phyloP scores from a whole-genome alignment of 2,797 vertebrate genomes.

The Sebastes trivittatus region DNA sequence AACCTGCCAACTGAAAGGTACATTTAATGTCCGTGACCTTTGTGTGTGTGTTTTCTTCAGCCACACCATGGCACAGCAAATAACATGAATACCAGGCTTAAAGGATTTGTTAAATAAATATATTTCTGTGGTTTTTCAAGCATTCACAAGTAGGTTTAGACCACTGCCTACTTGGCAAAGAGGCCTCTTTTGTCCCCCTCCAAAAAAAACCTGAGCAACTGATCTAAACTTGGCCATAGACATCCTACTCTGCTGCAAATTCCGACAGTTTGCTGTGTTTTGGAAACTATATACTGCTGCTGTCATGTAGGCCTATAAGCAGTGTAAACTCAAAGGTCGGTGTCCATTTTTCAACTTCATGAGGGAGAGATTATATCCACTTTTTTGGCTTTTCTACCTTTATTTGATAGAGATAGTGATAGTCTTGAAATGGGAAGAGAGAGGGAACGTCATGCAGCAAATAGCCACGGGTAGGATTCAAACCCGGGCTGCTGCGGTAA shows the following conservation, averaged over 20 bases:
- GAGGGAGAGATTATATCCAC: not conserved
- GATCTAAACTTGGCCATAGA: not conserved
- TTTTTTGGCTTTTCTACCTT: too few species aligned
- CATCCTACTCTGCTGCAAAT: not conserved
- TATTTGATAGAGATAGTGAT: too few species aligned
- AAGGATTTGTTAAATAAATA: not conserved
- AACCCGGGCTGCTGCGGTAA: too few species aligned
- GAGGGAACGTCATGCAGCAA: too few species aligned
- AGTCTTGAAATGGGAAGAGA: too few species aligned
- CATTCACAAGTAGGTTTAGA: not conserved
- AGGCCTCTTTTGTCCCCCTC: not conserved
- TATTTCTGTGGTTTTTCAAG: not conserved
- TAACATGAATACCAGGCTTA: not conserved
- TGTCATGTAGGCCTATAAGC: not conserved
- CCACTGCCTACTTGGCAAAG: conserved; percentile 24
- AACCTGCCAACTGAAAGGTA: not conserved
- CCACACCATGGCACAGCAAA: not conserved
- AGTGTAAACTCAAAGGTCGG: not conserved
- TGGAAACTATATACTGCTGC: not conserved
- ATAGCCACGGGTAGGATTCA: too few species aligned
- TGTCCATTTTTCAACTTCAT: not conserved
- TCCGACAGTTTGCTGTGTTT: not conserved
- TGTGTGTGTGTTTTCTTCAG: not conserved
- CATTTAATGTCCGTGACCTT: not conserved
- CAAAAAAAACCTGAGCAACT: not conserved